phyloP scores from a whole-genome alignment of 2,888 invertebrate genomes.

The Spodoptera exigua region DNA sequence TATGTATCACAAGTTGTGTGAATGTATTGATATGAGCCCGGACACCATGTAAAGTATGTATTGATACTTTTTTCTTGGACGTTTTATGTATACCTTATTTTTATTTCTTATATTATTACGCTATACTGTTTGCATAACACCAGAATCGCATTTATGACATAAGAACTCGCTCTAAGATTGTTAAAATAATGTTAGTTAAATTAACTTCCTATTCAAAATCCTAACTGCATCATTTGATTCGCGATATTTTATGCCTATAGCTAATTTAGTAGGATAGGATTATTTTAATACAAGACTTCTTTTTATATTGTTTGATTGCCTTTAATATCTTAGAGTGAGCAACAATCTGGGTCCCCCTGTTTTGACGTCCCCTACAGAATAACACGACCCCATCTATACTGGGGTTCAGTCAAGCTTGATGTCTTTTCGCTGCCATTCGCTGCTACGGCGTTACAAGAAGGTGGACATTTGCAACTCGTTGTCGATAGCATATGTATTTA shows the following conservation, averaged over 20 bases:
- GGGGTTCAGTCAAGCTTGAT: conserved; percentile 45
- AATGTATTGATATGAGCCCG: conserved; percentile 54
- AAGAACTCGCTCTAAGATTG: conserved; percentile 60
- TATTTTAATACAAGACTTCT: too few species aligned
- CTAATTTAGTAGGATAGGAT: conserved; percentile 1
- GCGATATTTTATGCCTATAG: not conserved
- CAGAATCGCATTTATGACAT: conserved; percentile 70
- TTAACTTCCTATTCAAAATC: too few species aligned
- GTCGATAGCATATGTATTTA: conserved; percentile 25
- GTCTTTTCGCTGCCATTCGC: conserved; percentile 37
- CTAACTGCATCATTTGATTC: not conserved
- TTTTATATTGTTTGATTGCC: too few species aligned
- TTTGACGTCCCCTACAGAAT: conserved; percentile 16
- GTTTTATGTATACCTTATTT: conserved; percentile 58
- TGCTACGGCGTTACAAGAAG: conserved; percentile 47
- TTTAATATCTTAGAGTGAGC: conserved; percentile 39
- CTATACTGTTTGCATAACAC: conserved; percentile 59
- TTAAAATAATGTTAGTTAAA: not conserved
- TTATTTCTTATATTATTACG: conserved; percentile 49
- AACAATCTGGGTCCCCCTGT: conserved; percentile 27
- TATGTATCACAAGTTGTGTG: conserved; percentile 57
- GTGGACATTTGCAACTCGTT: conserved; percentile 40
- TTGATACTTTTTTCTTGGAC: conserved; percentile 63
- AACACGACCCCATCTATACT: conserved; percentile 18
- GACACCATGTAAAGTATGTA: conserved; percentile 59